Percentiles rank a stretch among this genome's conserved stretches.
These are phyloP conservation scores for Drosophila sproati DNA, from an alignment of 1,140 invertebrate genomes.

Conservation along the genomic window DNA sequence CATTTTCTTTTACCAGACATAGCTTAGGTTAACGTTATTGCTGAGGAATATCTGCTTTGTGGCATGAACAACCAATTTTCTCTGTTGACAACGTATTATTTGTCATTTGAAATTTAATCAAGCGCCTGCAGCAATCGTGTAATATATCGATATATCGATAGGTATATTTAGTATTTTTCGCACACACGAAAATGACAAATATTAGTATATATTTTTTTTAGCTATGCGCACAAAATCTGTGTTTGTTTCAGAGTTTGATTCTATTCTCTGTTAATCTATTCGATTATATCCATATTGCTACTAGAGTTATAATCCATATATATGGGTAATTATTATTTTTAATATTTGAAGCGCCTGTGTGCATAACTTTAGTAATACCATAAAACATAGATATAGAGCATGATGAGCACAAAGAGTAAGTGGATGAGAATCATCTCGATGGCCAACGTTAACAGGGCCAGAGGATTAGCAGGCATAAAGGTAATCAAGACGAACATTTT, in stretches of 20 bases:
- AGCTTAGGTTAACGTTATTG: no score
- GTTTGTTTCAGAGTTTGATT: no score
- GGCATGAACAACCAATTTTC: no score
- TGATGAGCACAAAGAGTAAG: constrained; percentile 72
- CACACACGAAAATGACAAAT: background rate
- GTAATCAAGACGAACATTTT: constrained; percentile 71
- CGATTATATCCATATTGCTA: background rate
- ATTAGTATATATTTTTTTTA: background rate
- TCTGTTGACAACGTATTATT: no score
- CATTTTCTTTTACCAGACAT: no score
- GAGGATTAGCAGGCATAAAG: constrained; percentile 63
- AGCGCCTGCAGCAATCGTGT: background rate
- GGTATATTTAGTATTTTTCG: background rate
- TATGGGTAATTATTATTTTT: constrained; percentile 2
- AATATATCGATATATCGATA: constrained; percentile 6
- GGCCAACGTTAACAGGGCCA: constrained; percentile 70
- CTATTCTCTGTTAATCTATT: no score
- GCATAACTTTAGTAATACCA: constrained; percentile 59
- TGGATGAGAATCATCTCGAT: constrained; percentile 79
- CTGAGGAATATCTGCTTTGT: no score
- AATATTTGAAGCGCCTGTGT: background rate
- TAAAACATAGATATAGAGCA: constrained; percentile 74
- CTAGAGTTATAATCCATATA: background rate
- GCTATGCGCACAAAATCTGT: background rate
- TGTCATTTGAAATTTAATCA: background rate